Percentiles rank a stretch among this genome's conserved stretches.
Evolutionary conservation across 1,140 invertebrate genomes (phyloP).

Genomic region (Meloidogyne chitwoodi): DNA sequence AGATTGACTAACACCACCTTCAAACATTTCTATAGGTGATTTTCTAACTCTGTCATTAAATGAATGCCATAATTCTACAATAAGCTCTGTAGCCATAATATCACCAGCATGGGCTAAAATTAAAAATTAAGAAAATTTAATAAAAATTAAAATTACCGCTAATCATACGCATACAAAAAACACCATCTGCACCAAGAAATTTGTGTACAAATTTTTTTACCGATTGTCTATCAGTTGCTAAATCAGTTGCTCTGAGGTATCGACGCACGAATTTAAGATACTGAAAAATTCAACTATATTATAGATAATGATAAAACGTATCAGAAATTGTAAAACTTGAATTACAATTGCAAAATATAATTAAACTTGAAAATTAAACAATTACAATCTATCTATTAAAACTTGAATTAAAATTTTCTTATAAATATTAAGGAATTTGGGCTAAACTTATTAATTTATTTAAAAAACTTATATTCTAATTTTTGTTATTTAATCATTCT

Average conservation of each 20-base stretch:
- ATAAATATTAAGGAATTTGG: too few relatives aligned
- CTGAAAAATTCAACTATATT: too few relatives aligned
- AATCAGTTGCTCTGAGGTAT: constrained; percentile 58
- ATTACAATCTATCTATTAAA: not conserved
- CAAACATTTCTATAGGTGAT: constrained; percentile 59
- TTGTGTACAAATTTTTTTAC: constrained; percentile 62
- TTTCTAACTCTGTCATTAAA: constrained; percentile 55
- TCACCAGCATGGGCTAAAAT: constrained; percentile 63
- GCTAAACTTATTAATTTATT: too few relatives aligned
- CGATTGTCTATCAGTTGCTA: constrained; percentile 52
- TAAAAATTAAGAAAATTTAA: not conserved
- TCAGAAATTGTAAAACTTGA: not conserved
- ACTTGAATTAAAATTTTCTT: not conserved
- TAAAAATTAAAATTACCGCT: constrained; percentile 19
- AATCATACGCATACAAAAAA: constrained; percentile 61
- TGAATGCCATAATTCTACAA: constrained; percentile 63
- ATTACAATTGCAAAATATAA: not conserved
- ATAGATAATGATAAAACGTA: too few relatives aligned
- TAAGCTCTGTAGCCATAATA: constrained; percentile 64
- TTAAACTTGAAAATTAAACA: not conserved
- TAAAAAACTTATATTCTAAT: too few relatives aligned
- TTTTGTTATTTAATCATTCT: too few relatives aligned
- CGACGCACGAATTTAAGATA: constrained; percentile 60
- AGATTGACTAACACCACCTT: constrained; percentile 57
- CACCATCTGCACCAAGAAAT: constrained; percentile 64